Evolutionary conservation across 2,797 vertebrate genomes (phyloP).

Genomic region (Oreortyx pictus): DNA sequence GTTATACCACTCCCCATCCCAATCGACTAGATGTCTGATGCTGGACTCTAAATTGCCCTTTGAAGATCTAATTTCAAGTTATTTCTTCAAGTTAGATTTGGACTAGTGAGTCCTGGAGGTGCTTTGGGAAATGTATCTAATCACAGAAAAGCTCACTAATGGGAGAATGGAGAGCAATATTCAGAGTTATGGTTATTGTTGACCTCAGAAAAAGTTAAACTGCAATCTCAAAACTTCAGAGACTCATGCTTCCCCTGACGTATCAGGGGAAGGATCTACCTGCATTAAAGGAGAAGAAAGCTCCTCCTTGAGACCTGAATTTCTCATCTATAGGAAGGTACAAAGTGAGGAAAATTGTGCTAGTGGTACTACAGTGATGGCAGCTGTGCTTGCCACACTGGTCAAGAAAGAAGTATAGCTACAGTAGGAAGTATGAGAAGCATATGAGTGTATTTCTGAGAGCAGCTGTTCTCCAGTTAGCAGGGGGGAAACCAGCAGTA

Average conservation of each 20-base stretch:
- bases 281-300: neutral
- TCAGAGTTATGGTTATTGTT: neutral
- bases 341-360: rapidly evolving
- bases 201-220: neutral
- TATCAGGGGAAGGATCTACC: neutral
- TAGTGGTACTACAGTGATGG: rapidly evolving
- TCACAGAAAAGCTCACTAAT: neutral
- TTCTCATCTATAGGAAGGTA: neutral
- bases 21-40: neutral
- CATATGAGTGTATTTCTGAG: neutral
- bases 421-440: neutral
- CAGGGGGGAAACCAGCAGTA: neutral
- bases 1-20: neutral
- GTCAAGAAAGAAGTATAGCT: neutral
- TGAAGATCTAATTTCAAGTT: neutral
- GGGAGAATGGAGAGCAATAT: neutral
- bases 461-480: neutral
- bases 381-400: neutral
- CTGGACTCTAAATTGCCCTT: neutral
- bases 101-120: neutral
- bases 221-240: neutral
- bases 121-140: neutral
- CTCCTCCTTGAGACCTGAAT: neutral
- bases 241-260: neutral
- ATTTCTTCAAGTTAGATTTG: neutral